These are phyloP conservation scores for Myzus persicae DNA, from an alignment of 1,140 invertebrate genomes.

Conservation along the genomic window DNA sequence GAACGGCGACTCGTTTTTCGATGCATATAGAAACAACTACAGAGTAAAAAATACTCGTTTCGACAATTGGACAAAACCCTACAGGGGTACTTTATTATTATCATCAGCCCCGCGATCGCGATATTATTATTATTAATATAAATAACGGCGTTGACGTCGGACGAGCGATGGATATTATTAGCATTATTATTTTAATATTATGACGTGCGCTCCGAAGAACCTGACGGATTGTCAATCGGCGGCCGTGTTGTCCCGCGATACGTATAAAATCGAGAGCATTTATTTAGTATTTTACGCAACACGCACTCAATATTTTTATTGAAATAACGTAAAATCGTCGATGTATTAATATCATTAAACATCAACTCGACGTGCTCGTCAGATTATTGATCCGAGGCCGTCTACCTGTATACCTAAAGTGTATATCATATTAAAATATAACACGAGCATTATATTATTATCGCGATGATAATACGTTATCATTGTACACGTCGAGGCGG, in stretches of 20 bases:
- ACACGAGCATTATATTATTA: not conserved
- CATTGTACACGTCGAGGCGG: too few species aligned
- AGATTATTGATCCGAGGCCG: not conserved
- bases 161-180: constrained; percentile 8
- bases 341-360: not conserved
- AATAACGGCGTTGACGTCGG: not conserved
- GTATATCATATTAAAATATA: too few species aligned
- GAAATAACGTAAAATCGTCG: not conserved
- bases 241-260: not conserved
- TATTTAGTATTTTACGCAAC: not conserved
- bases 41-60: not conserved
- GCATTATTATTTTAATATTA: too few species aligned
- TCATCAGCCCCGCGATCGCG: too few species aligned
- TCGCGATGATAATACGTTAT: not conserved
- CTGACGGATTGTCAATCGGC: not conserved
- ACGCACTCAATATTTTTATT: not conserved
- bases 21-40: not conserved
- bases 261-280: not conserved
- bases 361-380: not conserved
- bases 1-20: not conserved
- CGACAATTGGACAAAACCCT: not conserved
- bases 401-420: not conserved
- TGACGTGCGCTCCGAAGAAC: not conserved
- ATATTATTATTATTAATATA: too few species aligned
- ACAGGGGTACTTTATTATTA: not conserved